These are phyloP conservation scores for Myotis pilosus DNA, from an alignment of 2,797 vertebrate species.

Conservation along the genomic window DNA sequence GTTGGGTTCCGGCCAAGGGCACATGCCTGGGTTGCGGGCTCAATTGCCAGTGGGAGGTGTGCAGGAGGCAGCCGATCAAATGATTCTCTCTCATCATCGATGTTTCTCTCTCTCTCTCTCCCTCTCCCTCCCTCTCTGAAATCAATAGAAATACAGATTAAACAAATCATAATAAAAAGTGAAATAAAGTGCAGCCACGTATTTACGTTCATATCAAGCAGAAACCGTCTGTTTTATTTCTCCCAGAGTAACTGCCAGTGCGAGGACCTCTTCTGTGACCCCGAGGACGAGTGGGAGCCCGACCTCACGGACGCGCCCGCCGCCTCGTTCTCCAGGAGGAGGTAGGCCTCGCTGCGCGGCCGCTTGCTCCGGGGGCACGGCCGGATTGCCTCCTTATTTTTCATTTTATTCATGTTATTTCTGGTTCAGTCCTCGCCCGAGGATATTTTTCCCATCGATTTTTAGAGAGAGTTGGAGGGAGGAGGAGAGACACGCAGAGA, in stretches of 20 bases:
- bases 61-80: too few species aligned
- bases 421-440: background rate
- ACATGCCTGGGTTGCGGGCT: too few species aligned
- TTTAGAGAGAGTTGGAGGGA: background rate
- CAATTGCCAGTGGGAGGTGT: too few species aligned
- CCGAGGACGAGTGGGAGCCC: conserved; percentile 96
- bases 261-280: conserved; percentile 94
- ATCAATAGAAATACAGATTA: too few species aligned
- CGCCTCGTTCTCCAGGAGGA: conserved; percentile 91
- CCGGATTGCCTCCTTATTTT: fast-evolving
- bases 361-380: too few species aligned
- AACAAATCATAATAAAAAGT: too few species aligned
- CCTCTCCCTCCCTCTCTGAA: too few species aligned
- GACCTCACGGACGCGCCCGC: conserved; percentile 89
- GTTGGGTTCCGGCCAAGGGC: too few species aligned
- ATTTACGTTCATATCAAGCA: background rate
- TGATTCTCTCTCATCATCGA: too few species aligned
- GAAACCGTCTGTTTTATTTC: background rate
- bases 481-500: too few species aligned
- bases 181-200: background rate
- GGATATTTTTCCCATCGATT: background rate
- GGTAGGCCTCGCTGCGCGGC: conserved; percentile 87
- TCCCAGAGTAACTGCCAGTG: conserved; percentile 88
- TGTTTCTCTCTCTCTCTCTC: too few species aligned
- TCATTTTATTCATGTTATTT: background rate